Conservation (phyloP, 2,797 vertebrate species). For the Karalla daura region DNA sequence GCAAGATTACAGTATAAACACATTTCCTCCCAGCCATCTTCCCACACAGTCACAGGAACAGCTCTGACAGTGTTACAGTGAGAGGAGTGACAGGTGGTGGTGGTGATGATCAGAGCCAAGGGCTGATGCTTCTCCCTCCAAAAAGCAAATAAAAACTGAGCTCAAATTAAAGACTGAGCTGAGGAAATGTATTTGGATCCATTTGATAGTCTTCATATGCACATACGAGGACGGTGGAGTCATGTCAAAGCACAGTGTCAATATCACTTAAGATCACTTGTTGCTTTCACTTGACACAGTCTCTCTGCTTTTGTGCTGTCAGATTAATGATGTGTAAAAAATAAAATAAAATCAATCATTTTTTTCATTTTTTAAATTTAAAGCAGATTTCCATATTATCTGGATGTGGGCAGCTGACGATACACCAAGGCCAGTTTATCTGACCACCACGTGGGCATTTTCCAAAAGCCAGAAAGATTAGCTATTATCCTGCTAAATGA, state of each 20-base stretch:
- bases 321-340: no score
- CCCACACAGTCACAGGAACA: slow-evolving; percentile 85
- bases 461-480: neutral
- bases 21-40: slow-evolving; percentile 82
- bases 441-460: neutral
- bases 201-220: slow-evolving; percentile 33
- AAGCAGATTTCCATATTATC: neutral
- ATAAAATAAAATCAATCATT: no score
- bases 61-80: slow-evolving; percentile 84
- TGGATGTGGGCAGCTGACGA: neutral
- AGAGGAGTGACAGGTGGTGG: slow-evolving; percentile 84
- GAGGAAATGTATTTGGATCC: slow-evolving; percentile 36
- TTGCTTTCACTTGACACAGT: slow-evolving; percentile 6
- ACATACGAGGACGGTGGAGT: slow-evolving; percentile 3
- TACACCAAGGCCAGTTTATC: neutral
- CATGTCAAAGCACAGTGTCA: no score
- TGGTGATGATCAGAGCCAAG: slow-evolving; percentile 77
- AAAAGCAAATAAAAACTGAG: slow-evolving; percentile 39
- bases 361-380: no score
- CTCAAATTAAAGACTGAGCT: slow-evolving; percentile 51
- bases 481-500: neutral
- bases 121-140: slow-evolving; percentile 44
- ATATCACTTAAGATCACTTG: no score
- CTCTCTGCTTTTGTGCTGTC: neutral
- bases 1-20: slow-evolving; percentile 84